Base-by-base conservation (phyloP, 30 jellyfish, hydroid and myxozoan genomes). In the Cassiopea xamachana region DNA sequence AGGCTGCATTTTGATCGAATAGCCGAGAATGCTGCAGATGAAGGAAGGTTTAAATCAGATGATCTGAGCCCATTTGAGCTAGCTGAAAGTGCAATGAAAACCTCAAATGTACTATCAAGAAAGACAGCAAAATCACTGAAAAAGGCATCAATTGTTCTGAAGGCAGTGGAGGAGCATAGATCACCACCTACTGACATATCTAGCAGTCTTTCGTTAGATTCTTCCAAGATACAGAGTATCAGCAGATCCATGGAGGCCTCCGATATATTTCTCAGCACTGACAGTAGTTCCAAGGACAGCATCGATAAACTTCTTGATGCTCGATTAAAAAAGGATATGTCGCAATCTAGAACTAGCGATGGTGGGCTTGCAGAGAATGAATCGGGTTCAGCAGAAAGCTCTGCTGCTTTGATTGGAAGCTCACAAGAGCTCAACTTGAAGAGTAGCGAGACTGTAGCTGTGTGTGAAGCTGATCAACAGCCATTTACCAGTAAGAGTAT, bases 51-150 rank as follows among this genome's bases (percentile, higher is more conserved):
- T 3, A 71, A 44, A 58, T 46, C 94, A 27, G 79, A 46, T 48
- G 19, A 84, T 27, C 18, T 77, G 13, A 76, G 74, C 60, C 92
- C 97, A 1, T 12, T 90, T 48, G 60, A 48, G 46, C 75, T 90
- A 7, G 97, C 97, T 17, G 92, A 82, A 47, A 81, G 75, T 82
- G 92, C 97, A 10, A 69, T 90, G 87, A 81, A 82, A 62, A 92
- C 97, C 1, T 90, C 97, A 7, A 55, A 73, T 16, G 48, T 90
- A 14, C 82, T 90, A 60, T 90, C 97, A 7, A 58, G 49, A 46
- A 47, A 86, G 39, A 90, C 92, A 8, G 92, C 83, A 85, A 82
- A 90, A 70, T 90, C 97, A 17, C 75, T 90, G 48, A 90, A 81
- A 69, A 39, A 91, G 46, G 97, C 97, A 46, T 72, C 88, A 1